Evolutionary conservation across 2,797 vertebrate genomes (phyloP), one percentile per base, ranked within the genome.

Genomic region (Poecilia velifera): DNA sequence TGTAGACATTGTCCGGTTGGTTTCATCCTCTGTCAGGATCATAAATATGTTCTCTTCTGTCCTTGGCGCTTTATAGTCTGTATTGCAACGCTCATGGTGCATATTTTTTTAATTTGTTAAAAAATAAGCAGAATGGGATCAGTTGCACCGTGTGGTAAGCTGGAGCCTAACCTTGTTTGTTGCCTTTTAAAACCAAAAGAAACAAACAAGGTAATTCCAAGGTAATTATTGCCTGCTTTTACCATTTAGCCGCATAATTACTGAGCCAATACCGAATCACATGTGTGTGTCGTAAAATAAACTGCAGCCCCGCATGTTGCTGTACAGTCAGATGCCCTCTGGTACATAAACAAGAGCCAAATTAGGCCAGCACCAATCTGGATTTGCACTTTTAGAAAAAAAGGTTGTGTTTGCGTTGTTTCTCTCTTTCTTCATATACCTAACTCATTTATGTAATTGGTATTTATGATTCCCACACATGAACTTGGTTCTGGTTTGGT

Each of bases 171-270:
- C 86, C 88, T 88, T 74, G 86, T 91, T 93, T 90, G 92, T 90
- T 93, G 80, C 87, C 83, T 34, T 90, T 91, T 90, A 82, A 92
- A 94, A 91, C 87, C 89, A 84, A 84, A 78, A 90, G 88, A 90
- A 94, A 94, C 91, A 94, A 94, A 93, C 92, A 91, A 91, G 91
- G 89, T 93, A 84, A 93, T 93, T 91, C 90, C 85, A 85, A 81
- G 82, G 89, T 92, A 92, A 93, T 93, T 94, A 91, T 84, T 90
- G 87, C 80, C 72, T 87, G 85, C 83, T 89, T 72, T 72, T 87
- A 87, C 79, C 85, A 84, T 90, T 88, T 86, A 86, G 84, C 93
- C 91, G 87, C 92, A 90, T 91, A 93, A 94, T 94, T 89, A 88
- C 91, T 82, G 72, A 88, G 89, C 88, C 86, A 91, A 87, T 85